Base-by-base conservation (phyloP, 2,888 invertebrate genomes). In the Apoderus coryli region DNA sequence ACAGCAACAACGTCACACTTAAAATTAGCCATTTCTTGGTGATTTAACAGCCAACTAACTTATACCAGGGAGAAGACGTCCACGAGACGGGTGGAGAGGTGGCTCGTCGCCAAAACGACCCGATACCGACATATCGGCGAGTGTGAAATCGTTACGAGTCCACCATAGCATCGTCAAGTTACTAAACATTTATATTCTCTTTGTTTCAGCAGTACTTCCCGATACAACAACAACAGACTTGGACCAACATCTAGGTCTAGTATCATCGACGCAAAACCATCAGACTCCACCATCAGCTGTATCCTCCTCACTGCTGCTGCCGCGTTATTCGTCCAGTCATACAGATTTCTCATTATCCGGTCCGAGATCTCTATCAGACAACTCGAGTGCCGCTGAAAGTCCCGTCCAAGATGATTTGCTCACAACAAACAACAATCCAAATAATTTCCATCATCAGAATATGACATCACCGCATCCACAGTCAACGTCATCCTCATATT, bases 301-400 rank as follows among this genome's bases (percentile, higher is more conserved):
- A 5, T 61, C 65, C 19, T 57, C 65, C 4, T 67, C 70, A n/a
- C 58, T 77, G 5, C 68, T 76, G 30, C 76, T 76, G 4, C 65
- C 77, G 4, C 77, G 77, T 53, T 67, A 72, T 38, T 57, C 66
- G 47, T 70, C 77, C 54, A 51, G 63, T 35, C 14, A 10, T 10
- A 61, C 71, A 43, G 70, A 81, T 51, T 75, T 79, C 60, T 64
- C 72, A 43, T 62, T 73, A 40, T 64, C 69, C 32, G 73, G 76
- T 2, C 81, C 84, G 1, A 63, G 84, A 23, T 82, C 82, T 9
- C 59, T 84, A 14, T 81, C 81, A 44, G 84, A 82, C 53, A 76
- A 78, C 50, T 82, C 81, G 22, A 82, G 81, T 16, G 76, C 81
- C 37, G 80, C 81, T 3, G 81, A 82, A 50, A 80, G 80, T 19